phyloP scores from a whole-genome alignment of 2,888 invertebrate genomes.

The Myopa testacea region DNA sequence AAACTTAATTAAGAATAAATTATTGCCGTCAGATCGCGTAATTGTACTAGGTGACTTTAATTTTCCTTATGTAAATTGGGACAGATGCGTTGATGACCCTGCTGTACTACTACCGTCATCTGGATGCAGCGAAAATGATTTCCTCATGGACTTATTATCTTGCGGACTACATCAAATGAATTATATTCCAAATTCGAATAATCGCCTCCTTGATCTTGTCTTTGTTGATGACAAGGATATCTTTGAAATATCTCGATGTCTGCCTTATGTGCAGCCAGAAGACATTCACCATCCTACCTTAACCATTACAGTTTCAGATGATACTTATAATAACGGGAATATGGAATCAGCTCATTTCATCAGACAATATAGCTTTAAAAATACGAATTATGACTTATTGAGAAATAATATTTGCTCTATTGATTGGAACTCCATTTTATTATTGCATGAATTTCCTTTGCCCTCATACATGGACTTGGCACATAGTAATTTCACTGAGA shows the following conservation, averaged over 20 bases:
- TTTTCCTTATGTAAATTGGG: background rate
- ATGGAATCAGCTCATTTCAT: background rate
- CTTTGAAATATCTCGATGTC: background rate
- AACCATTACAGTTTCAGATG: background rate
- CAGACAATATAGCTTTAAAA: background rate
- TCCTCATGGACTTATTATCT: background rate
- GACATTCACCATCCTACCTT: constrained; percentile 1
- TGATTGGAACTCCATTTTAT: background rate
- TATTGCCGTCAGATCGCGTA: background rate
- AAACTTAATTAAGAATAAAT: background rate
- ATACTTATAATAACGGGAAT: background rate
- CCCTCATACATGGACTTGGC: background rate
- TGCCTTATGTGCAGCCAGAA: background rate
- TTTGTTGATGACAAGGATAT: background rate
- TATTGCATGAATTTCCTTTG: background rate
- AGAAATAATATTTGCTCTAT: background rate
- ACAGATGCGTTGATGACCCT: background rate
- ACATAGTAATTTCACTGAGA: background rate
- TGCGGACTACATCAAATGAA: background rate
- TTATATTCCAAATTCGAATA: background rate
- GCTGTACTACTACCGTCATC: background rate
- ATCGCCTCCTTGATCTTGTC: background rate
- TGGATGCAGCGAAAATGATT: too few species aligned
- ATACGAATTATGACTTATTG: background rate
- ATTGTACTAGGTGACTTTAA: constrained; percentile 10